phyloP scores from a whole-genome alignment of 2,113 vertebrate species.

The Leuciscus idus region DNA sequence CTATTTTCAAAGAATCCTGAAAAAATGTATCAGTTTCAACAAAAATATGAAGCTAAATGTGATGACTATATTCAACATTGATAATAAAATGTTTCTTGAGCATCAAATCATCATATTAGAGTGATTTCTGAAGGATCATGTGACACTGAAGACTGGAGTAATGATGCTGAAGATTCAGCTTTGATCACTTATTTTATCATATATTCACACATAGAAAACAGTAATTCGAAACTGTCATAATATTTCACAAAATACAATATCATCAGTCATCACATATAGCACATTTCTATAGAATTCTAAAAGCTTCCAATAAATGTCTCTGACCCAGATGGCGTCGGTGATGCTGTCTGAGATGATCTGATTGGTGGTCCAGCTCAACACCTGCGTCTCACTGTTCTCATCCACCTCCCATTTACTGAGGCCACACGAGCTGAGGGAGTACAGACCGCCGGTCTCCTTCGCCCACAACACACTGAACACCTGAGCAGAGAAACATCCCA shows the following conservation, averaged over 20 bases:
- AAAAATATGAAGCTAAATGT: too few species aligned
- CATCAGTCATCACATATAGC: background rate
- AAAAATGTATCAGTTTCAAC: background rate
- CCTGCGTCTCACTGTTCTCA: constrained; percentile 82
- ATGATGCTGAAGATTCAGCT: background rate
- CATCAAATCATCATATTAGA: too few species aligned
- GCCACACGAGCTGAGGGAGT: constrained; percentile 83
- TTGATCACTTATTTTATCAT: too few species aligned
- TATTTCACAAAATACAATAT: too few species aligned
- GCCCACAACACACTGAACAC: constrained; percentile 87
- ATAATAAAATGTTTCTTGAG: too few species aligned
- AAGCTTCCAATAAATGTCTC: constrained; percentile 41
- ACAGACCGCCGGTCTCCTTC: constrained; percentile 78
- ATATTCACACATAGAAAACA: background rate
- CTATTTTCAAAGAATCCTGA: background rate
- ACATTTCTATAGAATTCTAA: background rate
- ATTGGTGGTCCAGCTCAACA: constrained; percentile 85
- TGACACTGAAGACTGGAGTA: background rate
- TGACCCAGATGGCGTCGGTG: constrained; percentile 93
- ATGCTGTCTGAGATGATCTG: constrained; percentile 84
- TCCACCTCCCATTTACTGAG: constrained; percentile 92
- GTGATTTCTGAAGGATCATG: background rate
- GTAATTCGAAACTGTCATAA: too few species aligned
- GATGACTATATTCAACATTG: too few species aligned
- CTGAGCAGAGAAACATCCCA: constrained; percentile 65